Percentiles rank a stretch among this genome's conserved stretches.
phyloP scores from a whole-genome alignment of 2,888 invertebrate species.

The Acleris laterana region DNA sequence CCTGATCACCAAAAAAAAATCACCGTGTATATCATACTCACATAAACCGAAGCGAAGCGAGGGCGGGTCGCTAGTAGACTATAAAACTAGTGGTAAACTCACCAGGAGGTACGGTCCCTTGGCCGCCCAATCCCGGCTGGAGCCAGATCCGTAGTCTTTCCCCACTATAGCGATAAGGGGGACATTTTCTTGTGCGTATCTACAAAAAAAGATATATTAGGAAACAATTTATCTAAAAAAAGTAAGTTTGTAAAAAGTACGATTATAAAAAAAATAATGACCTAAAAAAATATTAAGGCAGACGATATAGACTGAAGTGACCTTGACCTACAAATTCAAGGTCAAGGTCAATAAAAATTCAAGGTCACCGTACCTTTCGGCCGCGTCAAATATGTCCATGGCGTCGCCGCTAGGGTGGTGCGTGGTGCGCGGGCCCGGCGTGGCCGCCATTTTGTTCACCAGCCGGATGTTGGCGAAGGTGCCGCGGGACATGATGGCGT shows the following conservation, averaged over 20 bases:
- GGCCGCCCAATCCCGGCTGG: constrained; percentile 99
- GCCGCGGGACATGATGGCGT: constrained; percentile 98
- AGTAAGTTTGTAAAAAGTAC: too few species aligned
- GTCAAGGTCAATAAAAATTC: too few species aligned
- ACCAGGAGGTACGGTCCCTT: constrained; percentile 97
- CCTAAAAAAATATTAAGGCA: too few species aligned
- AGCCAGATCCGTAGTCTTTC: constrained; percentile 99
- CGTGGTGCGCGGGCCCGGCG: constrained; percentile 92
- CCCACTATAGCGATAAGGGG: constrained; percentile 95
- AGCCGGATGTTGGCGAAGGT: constrained; percentile 99
- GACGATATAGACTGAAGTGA: too few species aligned
- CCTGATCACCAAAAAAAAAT: too few species aligned
- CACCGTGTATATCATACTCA: too few species aligned
- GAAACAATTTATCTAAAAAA: too few species aligned
- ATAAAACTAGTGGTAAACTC: constrained; percentile 51
- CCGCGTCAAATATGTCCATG: constrained; percentile 98
- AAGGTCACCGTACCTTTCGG: constrained; percentile 85
- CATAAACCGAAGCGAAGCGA: too few species aligned
- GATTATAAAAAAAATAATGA: too few species aligned
- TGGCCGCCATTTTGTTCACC: constrained; percentile 93
- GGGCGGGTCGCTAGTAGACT: too few species aligned
- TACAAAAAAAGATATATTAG: constrained; percentile 40
- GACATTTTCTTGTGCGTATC: constrained; percentile 89
- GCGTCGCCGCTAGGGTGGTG: constrained; percentile 95
- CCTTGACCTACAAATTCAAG: too few species aligned